Evolutionary conservation across 2,797 vertebrate species (phyloP).

Genomic region (Chelmon rostratus): DNA sequence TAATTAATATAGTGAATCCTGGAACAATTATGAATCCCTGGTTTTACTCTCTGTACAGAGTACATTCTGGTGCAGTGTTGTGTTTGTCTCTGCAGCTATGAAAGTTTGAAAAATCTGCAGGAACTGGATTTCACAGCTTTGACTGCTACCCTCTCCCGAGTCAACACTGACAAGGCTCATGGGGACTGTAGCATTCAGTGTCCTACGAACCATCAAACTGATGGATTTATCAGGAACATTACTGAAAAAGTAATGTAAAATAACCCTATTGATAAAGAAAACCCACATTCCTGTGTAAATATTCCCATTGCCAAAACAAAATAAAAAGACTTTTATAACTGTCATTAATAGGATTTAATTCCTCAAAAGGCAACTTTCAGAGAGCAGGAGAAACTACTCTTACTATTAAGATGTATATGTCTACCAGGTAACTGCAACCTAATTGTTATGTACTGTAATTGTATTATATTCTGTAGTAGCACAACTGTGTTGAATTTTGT

Average conservation of each 20-base stretch:
- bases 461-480: not conserved
- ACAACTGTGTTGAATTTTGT: not conserved
- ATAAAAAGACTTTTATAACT: too few relatives aligned
- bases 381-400: not conserved
- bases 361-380: not conserved
- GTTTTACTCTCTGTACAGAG: too few relatives aligned
- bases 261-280: not conserved
- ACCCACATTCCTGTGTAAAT: too few relatives aligned
- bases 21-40: not conserved
- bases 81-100: not conserved
- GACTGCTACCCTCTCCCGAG: not conserved
- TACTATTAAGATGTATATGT: not conserved
- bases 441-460: not conserved
- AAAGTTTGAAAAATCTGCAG: not conserved
- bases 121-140: not conserved
- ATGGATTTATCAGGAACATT: not conserved
- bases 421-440: not conserved
- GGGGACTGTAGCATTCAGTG: too few relatives aligned
- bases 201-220: too few relatives aligned
- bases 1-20: not conserved
- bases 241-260: not conserved
- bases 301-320: not conserved
- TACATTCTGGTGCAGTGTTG: not conserved
- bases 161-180: too few relatives aligned
- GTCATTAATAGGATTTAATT: not conserved